Base-by-base conservation (phyloP, 1,140 invertebrate species). In the Phthorimaea operculella region DNA sequence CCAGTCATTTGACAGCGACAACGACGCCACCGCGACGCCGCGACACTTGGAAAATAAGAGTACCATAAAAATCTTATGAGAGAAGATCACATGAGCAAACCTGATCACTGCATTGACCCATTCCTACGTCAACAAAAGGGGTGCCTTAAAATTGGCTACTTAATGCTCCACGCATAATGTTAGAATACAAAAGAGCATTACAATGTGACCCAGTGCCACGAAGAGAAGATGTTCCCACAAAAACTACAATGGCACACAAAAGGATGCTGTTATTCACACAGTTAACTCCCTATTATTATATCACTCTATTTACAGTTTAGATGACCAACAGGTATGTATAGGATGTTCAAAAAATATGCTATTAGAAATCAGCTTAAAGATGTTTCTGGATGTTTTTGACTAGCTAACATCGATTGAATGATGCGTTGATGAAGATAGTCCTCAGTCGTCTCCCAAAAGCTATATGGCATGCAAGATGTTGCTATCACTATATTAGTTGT, bases 181-280 rank as follows among this genome's bases (percentile, higher is more conserved):
- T 39, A n/a, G 36, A 39, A 39, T n/a, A 39, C 36, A 39, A 39
- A 39, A 39, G 36, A n/a, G 36, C n/a, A 39, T 47, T 47, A 47
- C 16, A 14, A 47, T 47, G 57, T 76, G 71, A 79, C 74, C 80
- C 71, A 70, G 52, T 65, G 59, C 44, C 54, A 62, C 52, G 55
- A 15, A 47, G 57, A 70, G 66, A 67, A 73, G 63, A 67, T 45
- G 61, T 83, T 84, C 81, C 77, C 81, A 84, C 80, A 81, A 76
- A 47, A 74, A 75, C 76, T 57, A 81, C 81, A 81, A 84, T 79
- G 53, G 58, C 39, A 7, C 36, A 84, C 73, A 84, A 84, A 78
- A 72, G 77, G 81, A 84, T 82, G 81, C 77, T 82, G 79, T 82
- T 82, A 76, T 84, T 84, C 81, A 84, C 81, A 82, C 81, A 84